phyloP scores from a whole-genome alignment of 2,797 vertebrate genomes.

The Xiphophorus birchmanni region DNA sequence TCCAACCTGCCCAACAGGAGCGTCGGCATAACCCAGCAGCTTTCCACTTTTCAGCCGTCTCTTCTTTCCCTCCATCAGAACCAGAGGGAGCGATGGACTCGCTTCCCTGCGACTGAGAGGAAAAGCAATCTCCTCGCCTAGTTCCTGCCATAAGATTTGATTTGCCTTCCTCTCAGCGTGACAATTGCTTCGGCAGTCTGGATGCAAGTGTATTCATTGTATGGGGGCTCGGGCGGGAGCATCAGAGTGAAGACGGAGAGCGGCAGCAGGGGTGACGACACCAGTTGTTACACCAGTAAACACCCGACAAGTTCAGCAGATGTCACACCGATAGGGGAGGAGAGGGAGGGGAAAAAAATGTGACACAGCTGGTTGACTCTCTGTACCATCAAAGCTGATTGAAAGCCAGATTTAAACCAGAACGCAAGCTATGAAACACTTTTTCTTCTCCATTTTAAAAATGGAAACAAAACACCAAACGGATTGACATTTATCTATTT shows the following conservation, averaged over 20 bases:
- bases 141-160: conserved; percentile 82
- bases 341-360: conserved; percentile 42
- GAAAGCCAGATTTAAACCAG: conserved; percentile 59
- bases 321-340: conserved; percentile 66
- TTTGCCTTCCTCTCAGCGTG: conserved; percentile 82
- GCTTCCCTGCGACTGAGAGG: conserved; percentile 71
- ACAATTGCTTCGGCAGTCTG: conserved; percentile 80
- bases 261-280: conserved; percentile 47
- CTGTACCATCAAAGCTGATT: conserved; percentile 55
- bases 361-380: conserved; percentile 63
- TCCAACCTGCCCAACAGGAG: conserved; percentile 66
- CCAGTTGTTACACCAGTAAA: conserved; percentile 78
- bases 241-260: conserved; percentile 42
- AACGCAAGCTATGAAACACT: conserved; percentile 31
- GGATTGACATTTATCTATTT: conserved; percentile 20
- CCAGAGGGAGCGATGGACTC: conserved; percentile 55
- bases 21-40: conserved; percentile 46
- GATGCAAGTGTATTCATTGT: conserved; percentile 81
- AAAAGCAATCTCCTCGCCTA: conserved; percentile 84
- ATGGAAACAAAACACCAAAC: conserved; percentile 20
- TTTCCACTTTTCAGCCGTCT: conserved; percentile 61
- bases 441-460: conserved; percentile 8
- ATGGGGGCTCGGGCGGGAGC: conserved; percentile 59
- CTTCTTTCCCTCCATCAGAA: conserved; percentile 62
- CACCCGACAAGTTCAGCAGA: conserved; percentile 75